Conservation (phyloP, 2,797 vertebrate species). For the Anguilla pacifica region DNA sequence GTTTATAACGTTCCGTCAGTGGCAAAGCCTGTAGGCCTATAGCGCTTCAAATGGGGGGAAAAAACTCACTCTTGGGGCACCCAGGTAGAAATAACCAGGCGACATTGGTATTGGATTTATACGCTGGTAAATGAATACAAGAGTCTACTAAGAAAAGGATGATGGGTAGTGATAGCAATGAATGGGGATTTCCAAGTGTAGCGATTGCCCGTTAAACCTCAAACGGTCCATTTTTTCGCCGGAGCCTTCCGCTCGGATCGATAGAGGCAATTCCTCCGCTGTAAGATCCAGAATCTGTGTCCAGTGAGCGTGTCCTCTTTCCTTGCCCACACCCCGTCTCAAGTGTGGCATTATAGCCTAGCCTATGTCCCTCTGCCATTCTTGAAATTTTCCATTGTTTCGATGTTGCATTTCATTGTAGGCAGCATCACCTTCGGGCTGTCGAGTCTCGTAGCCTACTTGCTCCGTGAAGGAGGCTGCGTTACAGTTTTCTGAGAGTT, state of each 20-base stretch:
- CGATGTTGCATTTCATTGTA: conserved; percentile 78
- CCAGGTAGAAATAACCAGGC: background rate
- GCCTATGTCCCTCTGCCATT: conserved; percentile 45
- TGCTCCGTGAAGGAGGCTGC: conserved; percentile 70
- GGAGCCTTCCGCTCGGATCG: conserved; percentile 58
- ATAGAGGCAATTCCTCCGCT: conserved; percentile 64
- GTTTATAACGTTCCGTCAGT: background rate
- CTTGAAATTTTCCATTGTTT: conserved; percentile 58
- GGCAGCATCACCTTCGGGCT: conserved; percentile 72
- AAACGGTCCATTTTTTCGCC: conserved; percentile 52
- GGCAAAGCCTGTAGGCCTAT: background rate
- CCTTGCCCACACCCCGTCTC: conserved; percentile 51
- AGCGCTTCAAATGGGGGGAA: background rate
- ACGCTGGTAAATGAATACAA: conserved; percentile 56
- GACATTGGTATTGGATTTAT: conserved; percentile 48
- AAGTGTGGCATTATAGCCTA: conserved; percentile 15
- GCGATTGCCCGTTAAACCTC: conserved; percentile 61
- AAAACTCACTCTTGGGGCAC: background rate
- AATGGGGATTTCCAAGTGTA: conserved; percentile 71
- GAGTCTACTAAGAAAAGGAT: conserved; percentile 44
- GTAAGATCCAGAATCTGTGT: conserved; percentile 63
- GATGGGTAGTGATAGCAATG: conserved; percentile 61
- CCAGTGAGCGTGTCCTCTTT: conserved; percentile 52
- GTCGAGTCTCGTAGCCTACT: conserved; percentile 53
- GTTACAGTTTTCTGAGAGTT: conserved; percentile 74